Evolutionary conservation across 2,888 invertebrate genomes (phyloP), one percentile per base, ranked within the genome.

Genomic region (Andrena dorsata): DNA sequence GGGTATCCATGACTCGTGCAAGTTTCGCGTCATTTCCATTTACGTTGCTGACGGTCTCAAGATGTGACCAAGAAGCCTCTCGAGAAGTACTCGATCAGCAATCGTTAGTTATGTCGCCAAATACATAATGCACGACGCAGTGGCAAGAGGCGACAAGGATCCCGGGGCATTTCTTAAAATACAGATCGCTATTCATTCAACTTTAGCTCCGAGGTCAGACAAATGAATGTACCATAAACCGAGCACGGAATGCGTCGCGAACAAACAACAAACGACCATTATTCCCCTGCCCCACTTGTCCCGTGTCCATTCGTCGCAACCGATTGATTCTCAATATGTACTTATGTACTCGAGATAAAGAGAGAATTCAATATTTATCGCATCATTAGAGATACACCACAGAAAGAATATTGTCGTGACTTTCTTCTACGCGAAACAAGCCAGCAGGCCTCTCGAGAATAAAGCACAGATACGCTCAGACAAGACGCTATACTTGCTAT

Each of bases 161-260:
- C n/a, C 28, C 13, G 28, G 61, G 23, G 60, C 47, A 69, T 47
- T 47, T 69, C 51, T 64, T 76, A 76, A 82, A 56, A 73, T 69
- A 76, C 60, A 72, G 56, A 75, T 65, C 69, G 53, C 69, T 82
- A 82, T 83, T 82, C 82, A 74, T 83, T 82, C 73, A 69, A 70
- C 71, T 76, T 53, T 56, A 61, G 47, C 60, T 41, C 30, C 73
- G 77, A 80, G 73, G 77, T 82, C 82, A 65, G 61, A 66, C 53
- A 73, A 81, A 81, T 63, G 72, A 77, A 70, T 71, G 63, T 63
- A 58, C 63, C 58, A 78, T 82, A 71, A 70, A 77, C n/a, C 32
- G 65, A 58, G 61, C 70, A 32, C 58, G 56, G 49, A 80, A 76
- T 83, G 64, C 69, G 49, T 16, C 49, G 26, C 53, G 23, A 51